These are phyloP conservation scores for Gymnocheta viridis DNA, from an alignment of 2,888 invertebrate species.

Conservation along the genomic window DNA sequence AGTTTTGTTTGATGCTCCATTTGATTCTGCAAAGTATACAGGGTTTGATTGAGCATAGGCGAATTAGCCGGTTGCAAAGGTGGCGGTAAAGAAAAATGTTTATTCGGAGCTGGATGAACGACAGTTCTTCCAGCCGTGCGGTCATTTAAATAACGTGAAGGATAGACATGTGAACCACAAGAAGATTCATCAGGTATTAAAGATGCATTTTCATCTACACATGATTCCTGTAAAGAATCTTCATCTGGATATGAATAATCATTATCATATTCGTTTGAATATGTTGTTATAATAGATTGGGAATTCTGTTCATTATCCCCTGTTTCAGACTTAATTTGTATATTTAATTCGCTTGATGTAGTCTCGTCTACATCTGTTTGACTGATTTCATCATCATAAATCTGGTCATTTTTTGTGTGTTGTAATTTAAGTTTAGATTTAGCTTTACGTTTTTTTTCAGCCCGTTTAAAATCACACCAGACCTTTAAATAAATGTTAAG, in stretches of 20 bases:
- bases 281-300: slow-evolving; percentile 30
- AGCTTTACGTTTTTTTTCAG: slow-evolving; percentile 24
- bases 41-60: slow-evolving; percentile 29
- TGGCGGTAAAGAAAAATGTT: slow-evolving; percentile 4
- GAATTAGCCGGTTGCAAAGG: slow-evolving; percentile 30
- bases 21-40: slow-evolving; percentile 56
- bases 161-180: background rate
- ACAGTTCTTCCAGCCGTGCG: background rate
- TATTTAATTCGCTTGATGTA: background rate
- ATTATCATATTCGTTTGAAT: slow-evolving; percentile 44
- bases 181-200: slow-evolving; percentile 37
- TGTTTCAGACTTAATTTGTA: slow-evolving; percentile 16
- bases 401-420: background rate
- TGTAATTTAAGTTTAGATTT: background rate
- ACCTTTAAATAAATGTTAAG: slow-evolving; percentile 33
- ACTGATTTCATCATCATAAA: background rate
- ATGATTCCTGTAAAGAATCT: background rate
- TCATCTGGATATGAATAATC: slow-evolving; percentile 55
- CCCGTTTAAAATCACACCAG: slow-evolving; percentile 60
- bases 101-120: background rate
- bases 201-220: background rate
- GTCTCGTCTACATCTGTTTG: background rate
- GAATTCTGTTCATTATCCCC: slow-evolving; percentile 29
- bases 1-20: slow-evolving; percentile 61
- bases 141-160: background rate